These are phyloP conservation scores for Brachystomella parvula DNA, from an alignment of 1,140 invertebrate species.

Conservation along the genomic window DNA sequence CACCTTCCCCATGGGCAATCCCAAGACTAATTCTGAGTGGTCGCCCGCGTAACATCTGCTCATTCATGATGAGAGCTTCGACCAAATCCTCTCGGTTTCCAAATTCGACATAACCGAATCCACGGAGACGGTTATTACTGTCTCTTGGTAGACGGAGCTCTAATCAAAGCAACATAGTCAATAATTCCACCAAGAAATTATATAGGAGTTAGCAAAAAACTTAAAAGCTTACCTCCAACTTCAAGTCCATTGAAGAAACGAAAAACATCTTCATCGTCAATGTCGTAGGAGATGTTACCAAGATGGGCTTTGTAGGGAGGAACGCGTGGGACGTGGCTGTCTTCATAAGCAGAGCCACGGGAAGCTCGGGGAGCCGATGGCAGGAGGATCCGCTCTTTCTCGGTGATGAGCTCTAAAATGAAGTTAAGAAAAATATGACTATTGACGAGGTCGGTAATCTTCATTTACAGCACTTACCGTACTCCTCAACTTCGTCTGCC, in stretches of 20 bases:
- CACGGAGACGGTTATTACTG: constrained; percentile 59
- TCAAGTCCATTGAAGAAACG: constrained; percentile 70
- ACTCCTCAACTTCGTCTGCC: constrained; percentile 64
- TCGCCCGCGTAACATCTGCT: constrained; percentile 41
- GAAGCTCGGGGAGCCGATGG: constrained; percentile 84
- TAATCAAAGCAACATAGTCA: too few species aligned
- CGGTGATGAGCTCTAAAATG: constrained; percentile 19
- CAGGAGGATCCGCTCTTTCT: constrained; percentile 49
- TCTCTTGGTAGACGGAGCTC: constrained; percentile 67
- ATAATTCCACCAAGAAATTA: too few species aligned
- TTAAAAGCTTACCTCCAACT: too few species aligned
- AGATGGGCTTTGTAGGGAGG: constrained; percentile 82
- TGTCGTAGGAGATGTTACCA: constrained; percentile 86
- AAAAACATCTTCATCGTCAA: constrained; percentile 70
- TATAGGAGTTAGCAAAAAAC: too few species aligned
- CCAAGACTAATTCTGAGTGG: constrained; percentile 31
- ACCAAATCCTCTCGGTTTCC: constrained; percentile 72
- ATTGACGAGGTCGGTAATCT: too few species aligned
- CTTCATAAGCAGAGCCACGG: constrained; percentile 59
- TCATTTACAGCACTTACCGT: constrained; percentile 42
- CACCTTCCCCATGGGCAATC: neutral
- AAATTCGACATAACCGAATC: constrained; percentile 88
- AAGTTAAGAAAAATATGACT: constrained; percentile 4
- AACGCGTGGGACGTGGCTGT: constrained; percentile 66
- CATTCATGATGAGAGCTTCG: constrained; percentile 69